phyloP scores from a whole-genome alignment of 2,113 vertebrate species.

The Brienomyrus brachyistius region DNA sequence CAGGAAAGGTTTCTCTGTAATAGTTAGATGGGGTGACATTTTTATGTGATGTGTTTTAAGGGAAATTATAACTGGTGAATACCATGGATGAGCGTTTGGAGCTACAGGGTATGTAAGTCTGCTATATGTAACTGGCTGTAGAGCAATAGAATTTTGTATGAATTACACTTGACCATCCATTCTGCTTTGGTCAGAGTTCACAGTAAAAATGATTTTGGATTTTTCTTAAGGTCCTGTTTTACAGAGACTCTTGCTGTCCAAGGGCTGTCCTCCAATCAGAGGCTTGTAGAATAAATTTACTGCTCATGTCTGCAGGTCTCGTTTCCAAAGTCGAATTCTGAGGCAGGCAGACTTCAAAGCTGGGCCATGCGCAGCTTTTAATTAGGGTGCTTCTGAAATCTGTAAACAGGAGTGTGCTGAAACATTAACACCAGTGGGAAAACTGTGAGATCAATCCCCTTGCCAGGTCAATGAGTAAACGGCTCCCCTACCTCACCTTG shows the following conservation, averaged over 20 bases:
- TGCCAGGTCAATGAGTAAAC: neutral
- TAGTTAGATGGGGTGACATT: neutral
- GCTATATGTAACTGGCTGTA: neutral
- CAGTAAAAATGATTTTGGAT: neutral
- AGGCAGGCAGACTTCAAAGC: neutral
- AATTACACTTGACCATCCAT: neutral
- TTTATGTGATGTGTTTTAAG: neutral
- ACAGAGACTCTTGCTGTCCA: neutral
- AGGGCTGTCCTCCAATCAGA: neutral
- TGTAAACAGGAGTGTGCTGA: neutral
- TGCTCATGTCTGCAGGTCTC: neutral
- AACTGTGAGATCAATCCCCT: neutral
- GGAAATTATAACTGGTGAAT: neutral
- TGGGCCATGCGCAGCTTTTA: neutral
- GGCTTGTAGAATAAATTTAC: neutral
- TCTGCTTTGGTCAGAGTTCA: neutral
- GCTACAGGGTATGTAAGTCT: neutral
- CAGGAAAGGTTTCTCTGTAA: neutral
- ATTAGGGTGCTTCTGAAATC: neutral
- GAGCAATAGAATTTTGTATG: neutral
- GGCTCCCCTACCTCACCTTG: neutral
- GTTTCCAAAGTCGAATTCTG: neutral
- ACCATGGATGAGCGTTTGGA: neutral
- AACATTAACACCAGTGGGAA: constrained; percentile 8
- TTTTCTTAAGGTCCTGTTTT: neutral